These are phyloP conservation scores for Amniataba percoides DNA, from an alignment of 2,797 vertebrate genomes.

Conservation along the genomic window DNA sequence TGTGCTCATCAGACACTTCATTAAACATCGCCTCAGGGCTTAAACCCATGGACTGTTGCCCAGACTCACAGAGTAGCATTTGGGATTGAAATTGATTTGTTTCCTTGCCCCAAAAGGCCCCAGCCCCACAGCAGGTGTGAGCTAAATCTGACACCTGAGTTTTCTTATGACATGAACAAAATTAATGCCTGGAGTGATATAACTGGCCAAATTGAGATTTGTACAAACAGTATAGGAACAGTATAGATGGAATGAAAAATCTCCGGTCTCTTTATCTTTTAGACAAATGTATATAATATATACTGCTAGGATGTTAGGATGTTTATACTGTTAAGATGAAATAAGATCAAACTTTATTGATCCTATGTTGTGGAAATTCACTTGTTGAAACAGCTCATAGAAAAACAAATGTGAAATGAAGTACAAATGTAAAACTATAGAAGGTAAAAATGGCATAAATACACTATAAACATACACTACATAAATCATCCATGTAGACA, in stretches of 20 bases:
- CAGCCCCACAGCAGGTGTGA: conserved; percentile 46
- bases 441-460: no score
- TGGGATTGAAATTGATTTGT: conserved; percentile 40
- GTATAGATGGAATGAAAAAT: no score
- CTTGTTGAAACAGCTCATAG: no score
- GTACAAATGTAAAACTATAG: no score
- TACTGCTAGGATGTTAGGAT: neutral
- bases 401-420: no score
- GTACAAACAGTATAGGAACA: neutral
- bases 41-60: conserved; percentile 27
- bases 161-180: conserved; percentile 10
- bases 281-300: neutral
- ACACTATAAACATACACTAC: no score
- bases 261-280: neutral
- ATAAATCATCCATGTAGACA: no score
- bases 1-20: conserved; percentile 43
- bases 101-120: conserved; percentile 15
- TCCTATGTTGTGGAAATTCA: no score
- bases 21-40: conserved; percentile 37
- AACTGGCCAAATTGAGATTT: neutral
- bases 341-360: no score
- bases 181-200: conserved; percentile 7
- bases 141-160: neutral
- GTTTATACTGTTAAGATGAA: neutral
- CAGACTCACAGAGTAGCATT: conserved; percentile 27